Evolutionary conservation across 2,113 vertebrate genomes (phyloP), one percentile per base, ranked within the genome.

Genomic region (Rhinolophus ferrumequinum): DNA sequence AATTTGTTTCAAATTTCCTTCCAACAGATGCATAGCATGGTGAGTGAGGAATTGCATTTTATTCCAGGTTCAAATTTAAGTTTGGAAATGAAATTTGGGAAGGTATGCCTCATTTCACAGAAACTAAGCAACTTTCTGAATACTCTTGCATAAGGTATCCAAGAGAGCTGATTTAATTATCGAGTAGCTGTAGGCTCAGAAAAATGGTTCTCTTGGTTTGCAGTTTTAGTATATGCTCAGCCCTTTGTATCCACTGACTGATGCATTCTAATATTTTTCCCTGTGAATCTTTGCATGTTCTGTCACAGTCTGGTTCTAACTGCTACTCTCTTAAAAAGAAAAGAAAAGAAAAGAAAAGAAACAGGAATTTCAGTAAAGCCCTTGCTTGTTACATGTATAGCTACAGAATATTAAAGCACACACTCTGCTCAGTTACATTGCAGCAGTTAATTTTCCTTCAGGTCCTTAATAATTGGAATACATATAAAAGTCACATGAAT

Each of bases 81-180:
- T 95, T 97, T 97, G 97, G 95, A 97, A 95, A 64, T 88, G 82
- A 94, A 95, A 90, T 79, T 70, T 88, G 47, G 96, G 93, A 69
- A 97, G 94, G 94, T 89, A 95, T 67, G 93, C 95, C 82, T 97
- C 85, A 60, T 97, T 97, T 96, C 91, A 97, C 95, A 94, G 89
- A 58, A 93, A 94, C 88, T 14, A 91, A 94, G 93, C 91, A 85
- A 76, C 81, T 88, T 89, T 76, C 88, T 84, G 72, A 85, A 84
- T 24, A 33, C 8, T 83, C 90, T 96, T 75, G 90, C 12, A 24
- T 79, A 66, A 93, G 92, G 41, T 15, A 19, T 35, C 88, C 66
- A 22, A 16, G 33, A 35, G 60, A 35, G 33, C 41, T 54, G 54
- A 44, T 60, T 35, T 41, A 67, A 81, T 87, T 56, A 92, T 38